A percentile compares a stretch with the other conserved stretches of the same genome.
phyloP scores from a whole-genome alignment of 1,140 invertebrate genomes.

The Macrosteles quadrilineatus region DNA sequence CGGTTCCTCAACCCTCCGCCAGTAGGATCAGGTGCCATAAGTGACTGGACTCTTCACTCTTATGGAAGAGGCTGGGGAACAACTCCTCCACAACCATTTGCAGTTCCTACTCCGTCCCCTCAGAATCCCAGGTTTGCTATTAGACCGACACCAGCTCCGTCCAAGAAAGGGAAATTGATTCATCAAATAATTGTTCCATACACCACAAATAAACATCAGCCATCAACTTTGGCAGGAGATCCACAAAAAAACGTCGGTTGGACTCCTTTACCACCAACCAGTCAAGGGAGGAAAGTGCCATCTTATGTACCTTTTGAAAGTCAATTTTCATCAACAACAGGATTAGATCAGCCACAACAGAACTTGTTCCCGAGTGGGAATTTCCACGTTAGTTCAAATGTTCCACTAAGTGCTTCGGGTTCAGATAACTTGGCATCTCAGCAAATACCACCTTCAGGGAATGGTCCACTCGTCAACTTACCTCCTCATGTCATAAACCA shows the following conservation, averaged over 20 bases:
- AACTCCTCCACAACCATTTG: constrained; percentile 12
- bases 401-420: constrained; percentile 39
- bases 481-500: constrained; percentile 47
- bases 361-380: not conserved
- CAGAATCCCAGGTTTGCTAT: not conserved
- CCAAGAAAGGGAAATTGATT: constrained; percentile 34
- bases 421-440: constrained; percentile 42
- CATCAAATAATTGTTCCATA: constrained; percentile 76
- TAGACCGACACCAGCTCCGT: not conserved
- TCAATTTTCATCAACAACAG: not conserved
- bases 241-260: constrained; percentile 51
- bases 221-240: constrained; percentile 47
- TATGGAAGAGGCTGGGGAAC: constrained; percentile 4
- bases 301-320: constrained; percentile 37
- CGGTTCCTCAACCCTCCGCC: constrained; percentile 23
- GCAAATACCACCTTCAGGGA: constrained; percentile 33
- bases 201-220: constrained; percentile 60
- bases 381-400: not conserved
- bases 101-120: not conserved
- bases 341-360: not conserved
- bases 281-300: constrained; percentile 54
- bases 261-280: constrained; percentile 41
- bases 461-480: constrained; percentile 40
- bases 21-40: not conserved
- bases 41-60: not conserved